These are phyloP conservation scores for Microtus richardsoni DNA, from an alignment of 2,113 vertebrate genomes.

Conservation along the genomic window DNA sequence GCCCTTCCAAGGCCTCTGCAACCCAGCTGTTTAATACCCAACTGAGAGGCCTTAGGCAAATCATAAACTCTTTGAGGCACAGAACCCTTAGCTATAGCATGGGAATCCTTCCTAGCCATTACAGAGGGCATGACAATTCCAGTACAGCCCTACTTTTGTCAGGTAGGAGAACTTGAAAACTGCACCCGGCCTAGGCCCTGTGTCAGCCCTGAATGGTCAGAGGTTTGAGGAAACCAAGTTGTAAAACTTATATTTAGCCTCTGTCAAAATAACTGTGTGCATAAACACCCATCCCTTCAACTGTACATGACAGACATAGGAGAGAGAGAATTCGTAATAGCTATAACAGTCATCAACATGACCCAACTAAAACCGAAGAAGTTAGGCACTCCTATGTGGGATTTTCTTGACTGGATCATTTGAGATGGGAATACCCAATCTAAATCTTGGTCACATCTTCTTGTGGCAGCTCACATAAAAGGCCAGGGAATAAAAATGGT, in stretches of 20 bases:
- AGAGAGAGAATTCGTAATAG: neutral
- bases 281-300: neutral
- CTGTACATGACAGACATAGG: neutral
- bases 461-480: neutral
- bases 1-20: neutral
- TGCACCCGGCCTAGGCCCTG: neutral
- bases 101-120: neutral
- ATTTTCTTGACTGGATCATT: neutral
- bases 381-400: neutral
- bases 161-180: neutral
- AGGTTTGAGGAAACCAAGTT: neutral
- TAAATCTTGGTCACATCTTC: neutral
- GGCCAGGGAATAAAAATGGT: neutral
- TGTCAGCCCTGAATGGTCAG: neutral
- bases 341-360: neutral
- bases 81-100: neutral
- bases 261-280: neutral
- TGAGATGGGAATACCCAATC: neutral
- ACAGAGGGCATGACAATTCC: neutral
- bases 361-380: neutral
- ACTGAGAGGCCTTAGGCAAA: neutral
- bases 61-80: neutral
- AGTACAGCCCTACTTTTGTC: neutral
- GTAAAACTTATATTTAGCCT: neutral
- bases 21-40: neutral